Percentiles rank a stretch among this genome's conserved stretches.
These are phyloP conservation scores for Erinaceus europaeus DNA, from an alignment of 2,113 vertebrate species.

Conservation along the genomic window DNA sequence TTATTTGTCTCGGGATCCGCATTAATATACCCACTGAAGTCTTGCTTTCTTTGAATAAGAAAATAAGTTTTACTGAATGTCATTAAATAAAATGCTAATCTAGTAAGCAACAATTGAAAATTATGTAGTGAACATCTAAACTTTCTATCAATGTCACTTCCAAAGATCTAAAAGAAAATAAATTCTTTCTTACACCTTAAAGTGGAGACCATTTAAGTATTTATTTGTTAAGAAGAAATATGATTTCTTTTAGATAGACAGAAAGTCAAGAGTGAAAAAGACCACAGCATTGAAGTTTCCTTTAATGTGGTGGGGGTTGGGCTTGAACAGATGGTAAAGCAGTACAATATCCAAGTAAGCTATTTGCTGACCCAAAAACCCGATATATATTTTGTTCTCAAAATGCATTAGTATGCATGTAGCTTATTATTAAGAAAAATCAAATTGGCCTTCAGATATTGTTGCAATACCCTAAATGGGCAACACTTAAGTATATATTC, in stretches of 20 bases:
- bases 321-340: too few relatives aligned
- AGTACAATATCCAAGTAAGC: too few relatives aligned
- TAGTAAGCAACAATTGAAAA: constrained; percentile 7
- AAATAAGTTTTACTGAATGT: constrained; percentile 39
- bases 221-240: neutral
- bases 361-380: too few relatives aligned
- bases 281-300: too few relatives aligned
- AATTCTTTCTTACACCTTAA: neutral
- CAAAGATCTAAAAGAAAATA: constrained; percentile 3
- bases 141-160: neutral
- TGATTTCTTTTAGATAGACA: neutral
- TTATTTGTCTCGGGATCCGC: constrained; percentile 53
- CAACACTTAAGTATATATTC: neutral
- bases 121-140: neutral
- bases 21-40: constrained; percentile 44
- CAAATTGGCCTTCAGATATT: neutral
- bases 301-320: too few relatives aligned
- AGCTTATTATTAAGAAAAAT: constrained; percentile 7
- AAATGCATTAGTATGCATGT: neutral
- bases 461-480: neutral
- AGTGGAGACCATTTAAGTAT: neutral
- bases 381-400: constrained; percentile 7
- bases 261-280: too few relatives aligned
- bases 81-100: constrained; percentile 18
- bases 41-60: constrained; percentile 63